A percentile compares a stretch with the other conserved stretches of the same genome.
phyloP scores from a whole-genome alignment of 1,140 invertebrate genomes.

The Cydia fagiglandana region DNA sequence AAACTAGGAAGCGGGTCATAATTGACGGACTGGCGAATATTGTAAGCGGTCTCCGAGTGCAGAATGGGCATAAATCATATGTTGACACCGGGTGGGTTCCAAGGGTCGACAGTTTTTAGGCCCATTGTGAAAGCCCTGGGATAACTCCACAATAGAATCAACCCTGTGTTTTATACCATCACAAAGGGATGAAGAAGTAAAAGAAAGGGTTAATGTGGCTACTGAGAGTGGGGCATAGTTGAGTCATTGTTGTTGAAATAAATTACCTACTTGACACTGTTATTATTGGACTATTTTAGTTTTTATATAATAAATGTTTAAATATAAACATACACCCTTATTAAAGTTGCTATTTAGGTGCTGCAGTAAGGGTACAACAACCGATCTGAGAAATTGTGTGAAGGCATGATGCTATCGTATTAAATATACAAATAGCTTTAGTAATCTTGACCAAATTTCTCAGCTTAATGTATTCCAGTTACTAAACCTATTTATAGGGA shows the following conservation, averaged over 20 bases:
- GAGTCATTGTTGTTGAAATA: not conserved
- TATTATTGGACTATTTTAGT: not conserved
- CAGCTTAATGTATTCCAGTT: no score
- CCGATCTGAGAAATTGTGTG: no score
- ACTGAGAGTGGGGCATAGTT: not conserved
- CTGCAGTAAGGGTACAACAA: no score
- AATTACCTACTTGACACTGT: not conserved
- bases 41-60: not conserved
- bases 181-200: conserved; percentile 8
- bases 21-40: not conserved
- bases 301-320: no score
- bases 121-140: not conserved
- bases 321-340: no score
- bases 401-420: no score
- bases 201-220: not conserved
- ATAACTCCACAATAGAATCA: not conserved
- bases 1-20: no score
- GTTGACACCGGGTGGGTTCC: not conserved
- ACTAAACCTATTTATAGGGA: no score
- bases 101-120: conserved; percentile 11
- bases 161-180: not conserved
- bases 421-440: no score
- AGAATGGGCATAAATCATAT: not conserved
- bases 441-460: no score
- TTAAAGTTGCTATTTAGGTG: no score